A percentile compares a stretch with the other conserved stretches of the same genome.
phyloP scores from a whole-genome alignment of 2,888 invertebrate species.

The Diaprepes abbreviatus region DNA sequence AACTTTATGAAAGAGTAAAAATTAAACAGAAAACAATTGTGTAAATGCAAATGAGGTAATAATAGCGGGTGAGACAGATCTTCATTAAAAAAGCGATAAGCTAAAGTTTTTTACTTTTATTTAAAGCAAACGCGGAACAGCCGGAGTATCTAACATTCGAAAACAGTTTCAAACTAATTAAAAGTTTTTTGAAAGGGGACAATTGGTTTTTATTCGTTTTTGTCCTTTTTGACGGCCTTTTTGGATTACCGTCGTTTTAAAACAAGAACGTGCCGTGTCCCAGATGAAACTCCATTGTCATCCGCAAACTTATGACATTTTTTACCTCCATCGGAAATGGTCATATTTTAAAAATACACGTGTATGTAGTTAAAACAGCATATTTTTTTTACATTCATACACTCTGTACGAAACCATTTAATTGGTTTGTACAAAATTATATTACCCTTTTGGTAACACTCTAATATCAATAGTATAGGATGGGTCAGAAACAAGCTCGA shows the following conservation, averaged over 20 bases:
- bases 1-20: neutral
- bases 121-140: conserved; percentile 7
- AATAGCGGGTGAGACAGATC: conserved; percentile 16
- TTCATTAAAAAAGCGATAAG: conserved; percentile 11
- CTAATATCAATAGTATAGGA: no score
- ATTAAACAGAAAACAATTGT: conserved; percentile 25
- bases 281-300: neutral
- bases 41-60: conserved; percentile 28
- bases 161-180: conserved; percentile 32
- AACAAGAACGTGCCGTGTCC: neutral
- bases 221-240: conserved; percentile 9
- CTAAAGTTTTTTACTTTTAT: conserved; percentile 19
- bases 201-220: conserved; percentile 11
- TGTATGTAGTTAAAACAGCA: no score
- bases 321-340: no score
- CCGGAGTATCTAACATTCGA: conserved; percentile 14
- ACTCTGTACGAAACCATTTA: no score
- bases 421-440: no score
- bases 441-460: no score
- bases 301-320: no score
- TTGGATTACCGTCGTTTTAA: neutral
- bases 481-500: no score
- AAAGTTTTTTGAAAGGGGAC: conserved; percentile 32
- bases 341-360: no score
- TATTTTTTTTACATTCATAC: no score